A percentile compares a stretch with the other conserved stretches of the same genome.
Evolutionary conservation across 2,888 invertebrate species (phyloP).

Genomic region (Machimus rusticus): DNA sequence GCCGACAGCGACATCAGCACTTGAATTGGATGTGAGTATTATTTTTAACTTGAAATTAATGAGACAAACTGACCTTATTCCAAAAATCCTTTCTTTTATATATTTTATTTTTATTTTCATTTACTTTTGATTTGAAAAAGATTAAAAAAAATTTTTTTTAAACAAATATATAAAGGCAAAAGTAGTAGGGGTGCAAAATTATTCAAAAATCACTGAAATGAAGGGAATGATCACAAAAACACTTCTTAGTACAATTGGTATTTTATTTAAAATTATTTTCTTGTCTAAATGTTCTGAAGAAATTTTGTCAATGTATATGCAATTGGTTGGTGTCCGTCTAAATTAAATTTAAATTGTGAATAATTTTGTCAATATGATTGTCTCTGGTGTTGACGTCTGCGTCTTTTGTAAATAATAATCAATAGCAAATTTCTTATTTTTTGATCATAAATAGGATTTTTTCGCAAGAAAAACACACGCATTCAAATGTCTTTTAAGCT

Average conservation of each 20-base stretch:
- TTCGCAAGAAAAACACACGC: not conserved
- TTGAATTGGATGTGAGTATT: constrained; percentile 63
- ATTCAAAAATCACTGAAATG: not conserved
- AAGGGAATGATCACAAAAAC: not conserved
- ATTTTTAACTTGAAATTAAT: not conserved
- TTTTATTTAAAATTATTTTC: not conserved
- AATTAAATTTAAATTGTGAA: not conserved
- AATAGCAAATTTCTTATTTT: not conserved
- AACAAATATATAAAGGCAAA: not conserved
- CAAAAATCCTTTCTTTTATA: not conserved
- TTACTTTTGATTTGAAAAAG: not conserved
- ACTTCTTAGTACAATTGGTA: not conserved
- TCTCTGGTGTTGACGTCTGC: not conserved
- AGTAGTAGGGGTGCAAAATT: not conserved
- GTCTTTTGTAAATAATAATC: not conserved
- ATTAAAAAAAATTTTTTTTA: not conserved
- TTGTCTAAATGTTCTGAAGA: not conserved
- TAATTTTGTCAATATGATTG: not conserved
- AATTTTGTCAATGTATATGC: not conserved
- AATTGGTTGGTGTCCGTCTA: not conserved
- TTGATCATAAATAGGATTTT: not conserved
- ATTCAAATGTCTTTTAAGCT: not conserved
- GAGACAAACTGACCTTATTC: not conserved
- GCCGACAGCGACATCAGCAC: constrained; percentile 69
- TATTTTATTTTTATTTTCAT: not conserved